phyloP scores from a whole-genome alignment of 2,113 vertebrate genomes.

The Phaetusa simplex region DNA sequence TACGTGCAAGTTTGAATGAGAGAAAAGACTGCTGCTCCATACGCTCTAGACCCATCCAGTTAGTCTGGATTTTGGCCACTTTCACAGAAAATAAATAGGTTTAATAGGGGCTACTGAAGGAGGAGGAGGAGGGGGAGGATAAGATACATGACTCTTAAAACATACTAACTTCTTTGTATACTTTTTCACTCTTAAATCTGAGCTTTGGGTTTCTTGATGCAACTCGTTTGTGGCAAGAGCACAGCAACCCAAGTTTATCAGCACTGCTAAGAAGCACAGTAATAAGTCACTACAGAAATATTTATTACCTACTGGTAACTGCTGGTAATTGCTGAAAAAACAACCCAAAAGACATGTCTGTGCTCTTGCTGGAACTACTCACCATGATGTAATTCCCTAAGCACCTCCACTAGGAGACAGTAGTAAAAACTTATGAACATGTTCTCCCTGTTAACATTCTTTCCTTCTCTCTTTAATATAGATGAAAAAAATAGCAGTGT shows the following conservation, averaged over 20 bases:
- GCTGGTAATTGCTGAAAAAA: slow-evolving; percentile 35
- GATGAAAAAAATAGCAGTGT: not conserved
- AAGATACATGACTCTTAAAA: not conserved
- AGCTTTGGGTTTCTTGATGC: not conserved
- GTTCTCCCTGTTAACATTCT: slow-evolving; percentile 48
- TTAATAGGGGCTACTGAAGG: not conserved
- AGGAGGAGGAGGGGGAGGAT: not conserved
- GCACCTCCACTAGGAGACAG: slow-evolving; percentile 59
- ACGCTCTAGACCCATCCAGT: not conserved
- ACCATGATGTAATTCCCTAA: slow-evolving; percentile 69
- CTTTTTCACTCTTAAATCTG: not conserved
- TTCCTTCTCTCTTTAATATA: slow-evolving; percentile 32
- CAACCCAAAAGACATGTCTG: slow-evolving; percentile 12
- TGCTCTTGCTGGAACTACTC: slow-evolving; percentile 28
- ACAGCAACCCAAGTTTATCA: slow-evolving; percentile 22
- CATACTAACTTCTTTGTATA: not conserved
- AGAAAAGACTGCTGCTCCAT: not conserved
- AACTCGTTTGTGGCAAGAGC: not conserved
- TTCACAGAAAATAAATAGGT: not conserved
- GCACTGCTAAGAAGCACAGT: not conserved
- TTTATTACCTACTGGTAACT: slow-evolving; percentile 40
- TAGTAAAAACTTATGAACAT: slow-evolving; percentile 64
- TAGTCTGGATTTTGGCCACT: not conserved
- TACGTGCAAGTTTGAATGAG: not conserved
- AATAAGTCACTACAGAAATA: slow-evolving; percentile 55